phyloP scores from a whole-genome alignment of 2,113 vertebrate species.

The Atractosteus spatula region DNA sequence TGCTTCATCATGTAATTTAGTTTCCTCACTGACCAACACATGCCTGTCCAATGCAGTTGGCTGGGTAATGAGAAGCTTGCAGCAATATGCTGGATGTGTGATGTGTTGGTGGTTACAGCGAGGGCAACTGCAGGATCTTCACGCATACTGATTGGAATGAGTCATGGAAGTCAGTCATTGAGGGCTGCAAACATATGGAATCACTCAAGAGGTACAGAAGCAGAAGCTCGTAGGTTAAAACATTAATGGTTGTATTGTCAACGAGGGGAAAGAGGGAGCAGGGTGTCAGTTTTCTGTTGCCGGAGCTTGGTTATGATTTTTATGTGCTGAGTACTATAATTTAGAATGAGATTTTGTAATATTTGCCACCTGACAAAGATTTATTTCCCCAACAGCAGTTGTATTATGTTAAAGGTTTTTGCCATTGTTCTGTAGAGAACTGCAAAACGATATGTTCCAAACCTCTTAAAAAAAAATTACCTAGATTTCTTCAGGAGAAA shows the following conservation, averaged over 20 bases:
- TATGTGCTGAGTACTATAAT: neutral
- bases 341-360: neutral
- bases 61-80: conserved; percentile 11
- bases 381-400: too few relatives aligned
- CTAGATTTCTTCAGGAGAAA: too few relatives aligned
- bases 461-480: too few relatives aligned
- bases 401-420: too few relatives aligned
- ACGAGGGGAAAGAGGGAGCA: conserved; percentile 14
- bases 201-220: conserved; percentile 23
- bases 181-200: conserved; percentile 40
- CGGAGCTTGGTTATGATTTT: conserved; percentile 6
- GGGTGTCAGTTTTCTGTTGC: conserved; percentile 32
- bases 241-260: neutral
- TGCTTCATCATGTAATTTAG: conserved; percentile 33
- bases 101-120: conserved; percentile 24
- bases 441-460: too few relatives aligned
- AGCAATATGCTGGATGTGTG: conserved; percentile 19
- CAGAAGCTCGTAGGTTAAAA: neutral
- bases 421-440: too few relatives aligned
- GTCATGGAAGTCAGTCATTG: conserved; percentile 20
- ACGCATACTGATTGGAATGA: conserved; percentile 28
- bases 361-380: neutral
- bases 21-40: conserved; percentile 22
- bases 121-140: conserved; percentile 28
- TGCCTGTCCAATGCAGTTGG: conserved; percentile 31